Evolutionary conservation across 2,797 vertebrate genomes (phyloP).

Genomic region (Mycteria americana): DNA sequence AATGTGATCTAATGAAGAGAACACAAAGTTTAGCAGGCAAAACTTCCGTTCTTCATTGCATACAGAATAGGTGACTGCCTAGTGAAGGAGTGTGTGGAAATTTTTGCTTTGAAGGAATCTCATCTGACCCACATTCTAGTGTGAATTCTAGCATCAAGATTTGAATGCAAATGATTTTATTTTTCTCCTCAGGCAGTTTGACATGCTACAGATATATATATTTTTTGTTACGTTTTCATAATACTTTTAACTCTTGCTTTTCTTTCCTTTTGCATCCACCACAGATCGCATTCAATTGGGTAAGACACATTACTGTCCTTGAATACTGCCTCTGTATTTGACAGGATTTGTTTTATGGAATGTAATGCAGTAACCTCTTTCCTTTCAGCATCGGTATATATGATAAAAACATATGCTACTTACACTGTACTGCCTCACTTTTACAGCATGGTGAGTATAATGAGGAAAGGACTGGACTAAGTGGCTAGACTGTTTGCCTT

Average conservation of each 20-base stretch:
- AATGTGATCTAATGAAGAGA: background rate
- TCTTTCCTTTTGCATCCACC: conserved; percentile 71
- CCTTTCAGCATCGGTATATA: background rate
- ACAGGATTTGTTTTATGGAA: background rate
- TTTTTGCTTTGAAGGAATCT: background rate
- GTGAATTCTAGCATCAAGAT: background rate
- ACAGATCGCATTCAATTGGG: conserved; percentile 92
- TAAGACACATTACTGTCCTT: conserved; percentile 76
- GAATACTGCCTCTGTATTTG: background rate
- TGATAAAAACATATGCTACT: background rate
- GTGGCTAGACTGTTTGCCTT: background rate
- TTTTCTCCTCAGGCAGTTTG: background rate
- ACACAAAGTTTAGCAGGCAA: background rate
- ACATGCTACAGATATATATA: background rate
- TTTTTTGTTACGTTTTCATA: background rate
- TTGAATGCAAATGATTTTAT: background rate
- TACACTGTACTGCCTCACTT: background rate
- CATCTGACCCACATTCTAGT: background rate
- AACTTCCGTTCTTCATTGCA: background rate
- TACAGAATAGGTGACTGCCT: background rate
- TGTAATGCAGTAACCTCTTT: background rate
- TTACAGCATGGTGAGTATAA: background rate
- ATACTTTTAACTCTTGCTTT: conserved; percentile 49
- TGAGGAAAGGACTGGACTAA: background rate
- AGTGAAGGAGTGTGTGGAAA: background rate